Percentiles rank a stretch among this genome's conserved stretches.
These are phyloP conservation scores for Sitobion miscanthi DNA, from an alignment of 1,140 invertebrate species.

Conservation along the genomic window DNA sequence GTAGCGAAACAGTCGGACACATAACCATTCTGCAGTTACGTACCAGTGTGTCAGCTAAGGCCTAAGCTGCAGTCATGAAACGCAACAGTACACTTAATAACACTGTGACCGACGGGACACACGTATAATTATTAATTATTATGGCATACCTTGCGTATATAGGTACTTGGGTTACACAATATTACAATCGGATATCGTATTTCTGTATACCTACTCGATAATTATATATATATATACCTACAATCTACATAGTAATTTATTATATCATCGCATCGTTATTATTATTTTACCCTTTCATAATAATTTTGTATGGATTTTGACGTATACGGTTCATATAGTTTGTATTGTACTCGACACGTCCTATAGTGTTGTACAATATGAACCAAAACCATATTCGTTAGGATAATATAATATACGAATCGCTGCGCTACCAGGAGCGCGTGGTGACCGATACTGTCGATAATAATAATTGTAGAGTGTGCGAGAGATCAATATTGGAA, in stretches of 20 bases:
- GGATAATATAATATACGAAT: not conserved
- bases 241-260: no score
- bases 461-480: not conserved
- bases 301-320: not conserved
- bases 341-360: not conserved
- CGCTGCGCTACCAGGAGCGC: no score
- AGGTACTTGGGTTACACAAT: not conserved
- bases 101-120: not conserved
- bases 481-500: not conserved
- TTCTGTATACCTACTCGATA: not conserved
- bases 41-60: not conserved
- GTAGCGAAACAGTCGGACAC: not conserved
- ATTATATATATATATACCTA: not conserved
- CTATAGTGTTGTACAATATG: not conserved
- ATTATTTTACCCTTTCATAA: not conserved
- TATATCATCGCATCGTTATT: not conserved
- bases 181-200: not conserved
- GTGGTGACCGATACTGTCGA: not conserved
- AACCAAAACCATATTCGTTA: not conserved
- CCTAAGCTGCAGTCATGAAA: not conserved
- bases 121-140: not conserved
- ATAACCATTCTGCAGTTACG: not conserved
- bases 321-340: not conserved
- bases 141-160: not conserved
- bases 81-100: not conserved